Conservation (phyloP, 2,113 vertebrate species). For the Synchiropus splendidus region DNA sequence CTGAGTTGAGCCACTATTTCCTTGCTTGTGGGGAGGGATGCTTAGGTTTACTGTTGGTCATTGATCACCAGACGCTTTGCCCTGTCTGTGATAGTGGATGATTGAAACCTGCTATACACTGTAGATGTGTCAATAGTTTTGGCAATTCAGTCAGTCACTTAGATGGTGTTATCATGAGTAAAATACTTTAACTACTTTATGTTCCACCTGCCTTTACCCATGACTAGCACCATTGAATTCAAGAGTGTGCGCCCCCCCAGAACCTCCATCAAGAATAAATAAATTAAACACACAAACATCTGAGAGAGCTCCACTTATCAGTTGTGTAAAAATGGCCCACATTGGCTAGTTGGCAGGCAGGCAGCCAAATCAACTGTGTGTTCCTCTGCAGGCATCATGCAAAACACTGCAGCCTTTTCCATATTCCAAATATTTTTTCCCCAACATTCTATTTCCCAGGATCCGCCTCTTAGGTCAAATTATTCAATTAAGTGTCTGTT, state of each 20-base stretch:
- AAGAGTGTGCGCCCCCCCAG: constrained; percentile 23
- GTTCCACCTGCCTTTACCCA: no score
- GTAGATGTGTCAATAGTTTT: no score
- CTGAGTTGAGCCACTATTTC: no score
- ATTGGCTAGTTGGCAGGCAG: constrained; percentile 55
- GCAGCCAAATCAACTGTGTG: constrained; percentile 56
- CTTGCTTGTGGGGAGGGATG: no score
- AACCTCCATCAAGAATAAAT: constrained; percentile 7
- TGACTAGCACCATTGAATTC: no score
- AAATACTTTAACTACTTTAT: no score
- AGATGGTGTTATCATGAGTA: no score
- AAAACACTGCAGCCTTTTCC: constrained; percentile 60
- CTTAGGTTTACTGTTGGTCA: no score
- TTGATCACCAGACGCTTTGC: no score
- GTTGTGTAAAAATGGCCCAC: constrained; percentile 58
- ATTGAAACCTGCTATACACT: no score
- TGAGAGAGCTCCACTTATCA: constrained; percentile 62
- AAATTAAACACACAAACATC: constrained; percentile 28
- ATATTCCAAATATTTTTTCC: constrained; percentile 62
- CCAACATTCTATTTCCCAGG: constrained; percentile 64
- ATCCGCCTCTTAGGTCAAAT: constrained; percentile 78
- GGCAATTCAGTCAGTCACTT: no score
- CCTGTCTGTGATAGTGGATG: no score
- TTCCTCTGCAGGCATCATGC: constrained; percentile 50
- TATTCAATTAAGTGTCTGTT: constrained; percentile 82